phyloP scores from a whole-genome alignment of 1,140 invertebrate species.

The Drosophila asahinai region DNA sequence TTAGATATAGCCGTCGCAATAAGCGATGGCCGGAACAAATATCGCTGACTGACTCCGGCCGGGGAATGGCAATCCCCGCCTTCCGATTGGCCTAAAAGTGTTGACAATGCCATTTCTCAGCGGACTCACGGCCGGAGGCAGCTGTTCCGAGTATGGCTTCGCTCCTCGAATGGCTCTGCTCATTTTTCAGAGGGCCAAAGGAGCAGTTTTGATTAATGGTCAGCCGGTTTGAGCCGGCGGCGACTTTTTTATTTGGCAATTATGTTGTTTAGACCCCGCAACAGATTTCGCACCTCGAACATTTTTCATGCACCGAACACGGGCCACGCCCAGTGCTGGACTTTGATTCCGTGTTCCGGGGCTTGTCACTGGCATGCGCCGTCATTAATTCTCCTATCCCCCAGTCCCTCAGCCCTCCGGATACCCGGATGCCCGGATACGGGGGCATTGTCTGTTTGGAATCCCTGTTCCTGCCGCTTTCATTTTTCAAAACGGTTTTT shows the following conservation, averaged over 20 bases:
- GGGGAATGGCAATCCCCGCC: slow-evolving; percentile 20
- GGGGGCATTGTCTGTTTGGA: slow-evolving; percentile 31
- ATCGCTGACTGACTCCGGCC: slow-evolving; percentile 30
- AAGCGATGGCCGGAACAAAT: slow-evolving; percentile 52
- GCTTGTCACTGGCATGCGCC: slow-evolving; percentile 81
- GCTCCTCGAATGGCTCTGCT: slow-evolving; percentile 25
- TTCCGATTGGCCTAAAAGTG: slow-evolving; percentile 76
- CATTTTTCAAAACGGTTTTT: slow-evolving; percentile 74
- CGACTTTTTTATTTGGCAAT: slow-evolving; percentile 82
- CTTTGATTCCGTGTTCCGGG: slow-evolving; percentile 80
- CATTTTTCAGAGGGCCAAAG: slow-evolving; percentile 44
- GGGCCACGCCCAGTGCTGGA: slow-evolving; percentile 38
- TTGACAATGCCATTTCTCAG: slow-evolving; percentile 70
- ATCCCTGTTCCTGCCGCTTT: slow-evolving; percentile 32
- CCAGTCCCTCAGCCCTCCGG: neutral
- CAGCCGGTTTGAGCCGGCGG: slow-evolving; percentile 59
- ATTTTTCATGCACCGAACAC: slow-evolving; percentile 66
- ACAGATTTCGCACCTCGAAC: slow-evolving; percentile 79
- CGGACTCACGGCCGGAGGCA: slow-evolving; percentile 32
- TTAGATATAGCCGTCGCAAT: slow-evolving; percentile 34
- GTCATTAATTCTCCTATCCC: slow-evolving; percentile 75
- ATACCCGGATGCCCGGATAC: neutral
- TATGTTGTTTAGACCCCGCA: slow-evolving; percentile 77
- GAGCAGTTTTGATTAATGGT: slow-evolving; percentile 79
- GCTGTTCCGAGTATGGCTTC: slow-evolving; percentile 16